phyloP scores from a whole-genome alignment of 2,797 vertebrate species.

The Poliocrania exsul region DNA sequence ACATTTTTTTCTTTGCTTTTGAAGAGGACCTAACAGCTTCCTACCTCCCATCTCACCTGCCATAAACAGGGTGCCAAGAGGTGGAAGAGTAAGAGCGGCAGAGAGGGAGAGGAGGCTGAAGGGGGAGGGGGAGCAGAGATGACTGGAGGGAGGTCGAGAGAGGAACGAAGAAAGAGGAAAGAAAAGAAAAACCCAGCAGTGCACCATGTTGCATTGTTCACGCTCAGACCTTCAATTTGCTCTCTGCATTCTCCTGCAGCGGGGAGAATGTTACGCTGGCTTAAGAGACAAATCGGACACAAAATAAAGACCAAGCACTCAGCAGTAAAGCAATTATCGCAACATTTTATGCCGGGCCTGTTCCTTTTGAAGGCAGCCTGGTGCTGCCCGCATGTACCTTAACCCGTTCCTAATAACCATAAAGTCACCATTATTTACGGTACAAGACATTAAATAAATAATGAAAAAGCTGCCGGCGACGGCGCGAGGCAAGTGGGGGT shows the following conservation, averaged over 20 bases:
- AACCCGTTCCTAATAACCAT: conserved; percentile 99
- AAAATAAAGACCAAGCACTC: conserved; percentile 92
- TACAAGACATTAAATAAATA: conserved; percentile 99
- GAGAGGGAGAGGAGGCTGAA: conserved; percentile 65
- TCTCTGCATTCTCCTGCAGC: conserved; percentile 99
- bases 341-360: conserved; percentile 95
- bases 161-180: conserved; percentile 82
- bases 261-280: conserved; percentile 99
- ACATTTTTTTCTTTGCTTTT: conserved; percentile 33
- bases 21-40: background rate
- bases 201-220: conserved; percentile 99
- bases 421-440: conserved; percentile 99
- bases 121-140: conserved; percentile 78
- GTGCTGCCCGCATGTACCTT: conserved; percentile 92
- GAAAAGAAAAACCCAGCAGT: conserved; percentile 91
- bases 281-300: conserved; percentile 99
- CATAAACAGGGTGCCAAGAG: background rate
- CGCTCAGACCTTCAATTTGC: conserved; percentile 99
- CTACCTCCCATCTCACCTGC: conserved; percentile 39
- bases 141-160: conserved; percentile 82
- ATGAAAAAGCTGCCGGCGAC: conserved; percentile 79
- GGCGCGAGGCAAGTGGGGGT: conserved; percentile 70
- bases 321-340: conserved; percentile 99
- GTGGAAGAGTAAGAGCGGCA: conserved; percentile 38
- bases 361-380: conserved; percentile 91